A percentile compares a stretch with the other conserved stretches of the same genome.
Evolutionary conservation across 2,113 vertebrate species (phyloP).

Genomic region (Ictalurus punctatus): DNA sequence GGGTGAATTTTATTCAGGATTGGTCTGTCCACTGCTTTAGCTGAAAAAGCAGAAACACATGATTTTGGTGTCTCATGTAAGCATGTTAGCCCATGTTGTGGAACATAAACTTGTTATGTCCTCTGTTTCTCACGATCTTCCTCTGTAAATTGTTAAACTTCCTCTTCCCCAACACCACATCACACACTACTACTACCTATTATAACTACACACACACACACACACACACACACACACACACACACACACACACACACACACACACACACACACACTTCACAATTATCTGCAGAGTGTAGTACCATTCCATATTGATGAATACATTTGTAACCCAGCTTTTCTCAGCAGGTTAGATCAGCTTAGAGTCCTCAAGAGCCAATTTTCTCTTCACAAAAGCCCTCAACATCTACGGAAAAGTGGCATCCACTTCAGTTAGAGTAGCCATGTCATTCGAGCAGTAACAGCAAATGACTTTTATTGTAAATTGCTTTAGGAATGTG

Average conservation of each 20-base stretch:
- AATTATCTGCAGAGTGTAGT: slow-evolving; percentile 25
- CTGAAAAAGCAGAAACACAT: background rate
- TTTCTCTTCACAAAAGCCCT: slow-evolving; percentile 21
- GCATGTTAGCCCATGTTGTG: background rate
- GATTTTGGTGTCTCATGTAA: background rate
- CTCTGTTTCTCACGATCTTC: background rate
- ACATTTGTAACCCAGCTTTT: slow-evolving; percentile 38
- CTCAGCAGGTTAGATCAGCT: slow-evolving; percentile 23
- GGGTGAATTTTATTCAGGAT: background rate
- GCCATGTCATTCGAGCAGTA: slow-evolving; percentile 36
- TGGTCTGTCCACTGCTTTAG: background rate
- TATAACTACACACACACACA: background rate
- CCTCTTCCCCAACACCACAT: background rate
- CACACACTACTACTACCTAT: background rate
- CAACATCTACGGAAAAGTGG: slow-evolving; percentile 31
- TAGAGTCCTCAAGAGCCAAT: slow-evolving; percentile 28
- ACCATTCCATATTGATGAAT: slow-evolving; percentile 44
- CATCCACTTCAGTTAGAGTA: slow-evolving; percentile 39
- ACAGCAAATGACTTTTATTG: slow-evolving; percentile 20
- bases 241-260: background rate
- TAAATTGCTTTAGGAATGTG: background rate
- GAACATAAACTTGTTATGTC: background rate
- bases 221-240: background rate
- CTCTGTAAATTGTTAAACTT: background rate
- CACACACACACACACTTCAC: background rate